Evolutionary conservation across 2,888 invertebrate species (phyloP).

Genomic region (Andrena trimmerana): DNA sequence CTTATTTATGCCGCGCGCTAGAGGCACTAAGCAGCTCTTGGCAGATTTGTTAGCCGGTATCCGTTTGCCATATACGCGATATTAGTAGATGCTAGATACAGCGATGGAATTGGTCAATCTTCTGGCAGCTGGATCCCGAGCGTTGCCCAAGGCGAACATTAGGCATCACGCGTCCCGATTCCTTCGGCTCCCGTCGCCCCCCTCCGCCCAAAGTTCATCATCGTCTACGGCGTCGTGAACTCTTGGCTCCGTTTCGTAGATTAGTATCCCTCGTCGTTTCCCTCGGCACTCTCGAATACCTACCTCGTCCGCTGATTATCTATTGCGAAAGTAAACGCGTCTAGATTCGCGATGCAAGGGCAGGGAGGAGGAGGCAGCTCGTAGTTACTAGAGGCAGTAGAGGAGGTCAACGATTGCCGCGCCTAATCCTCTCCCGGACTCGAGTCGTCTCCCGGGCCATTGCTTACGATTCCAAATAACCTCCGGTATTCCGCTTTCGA

Average conservation of each 20-base stretch:
- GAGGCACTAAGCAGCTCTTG: conserved; percentile 37
- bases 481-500: no score
- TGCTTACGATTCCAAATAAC: no score
- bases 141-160: conserved; percentile 61
- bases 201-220: conserved; percentile 55
- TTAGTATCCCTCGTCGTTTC: conserved; percentile 34
- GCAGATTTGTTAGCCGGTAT: conserved; percentile 70
- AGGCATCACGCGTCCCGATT: conserved; percentile 56
- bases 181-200: conserved; percentile 19
- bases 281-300: conserved; percentile 43
- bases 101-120: conserved; percentile 72
- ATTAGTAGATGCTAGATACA: conserved; percentile 73
- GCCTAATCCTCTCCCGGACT: no score
- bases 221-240: conserved; percentile 13
- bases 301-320: conserved; percentile 53
- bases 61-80: conserved; percentile 68
- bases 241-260: conserved; percentile 9
- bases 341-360: conserved; percentile 34
- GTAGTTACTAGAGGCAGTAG: not conserved
- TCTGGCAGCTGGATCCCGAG: conserved; percentile 49
- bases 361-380: conserved; percentile 15
- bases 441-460: no score
- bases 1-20: conserved; percentile 69
- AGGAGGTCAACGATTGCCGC: not conserved
- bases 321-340: conserved; percentile 54